A percentile compares a stretch with the other conserved stretches of the same genome.
These are phyloP conservation scores for Copidosoma aretas DNA, from an alignment of 2,888 invertebrate genomes.

Conservation along the genomic window DNA sequence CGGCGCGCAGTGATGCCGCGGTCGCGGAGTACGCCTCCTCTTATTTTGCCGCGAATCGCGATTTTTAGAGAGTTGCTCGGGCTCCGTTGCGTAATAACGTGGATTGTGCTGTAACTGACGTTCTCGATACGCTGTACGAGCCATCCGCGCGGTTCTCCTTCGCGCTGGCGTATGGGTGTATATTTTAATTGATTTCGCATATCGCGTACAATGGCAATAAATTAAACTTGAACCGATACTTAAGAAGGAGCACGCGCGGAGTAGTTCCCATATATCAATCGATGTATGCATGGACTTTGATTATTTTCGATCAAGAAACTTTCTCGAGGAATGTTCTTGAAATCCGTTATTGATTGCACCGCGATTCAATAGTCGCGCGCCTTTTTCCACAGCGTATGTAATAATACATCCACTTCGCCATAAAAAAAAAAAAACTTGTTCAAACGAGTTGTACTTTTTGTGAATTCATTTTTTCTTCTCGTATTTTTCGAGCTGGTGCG, in stretches of 20 bases:
- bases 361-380: too few species aligned
- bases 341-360: conserved; percentile 8
- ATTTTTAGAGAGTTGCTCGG: conserved; percentile 8
- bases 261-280: too few species aligned
- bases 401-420: too few species aligned
- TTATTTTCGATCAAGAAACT: conserved; percentile 14
- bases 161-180: conserved; percentile 1
- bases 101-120: neutral
- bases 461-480: neutral
- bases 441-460: too few species aligned
- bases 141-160: conserved; percentile 16
- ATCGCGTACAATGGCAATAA: conserved; percentile 31
- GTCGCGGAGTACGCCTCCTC: conserved; percentile 9
- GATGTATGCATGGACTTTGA: too few species aligned
- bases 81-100: conserved; percentile 24
- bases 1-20: conserved; percentile 4
- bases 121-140: too few species aligned
- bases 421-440: too few species aligned
- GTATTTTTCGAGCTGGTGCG: neutral
- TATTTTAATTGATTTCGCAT: conserved; percentile 38
- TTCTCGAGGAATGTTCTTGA: conserved; percentile 8
- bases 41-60: conserved; percentile 16
- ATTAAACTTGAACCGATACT: conserved; percentile 36
- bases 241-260: conserved; percentile 30
- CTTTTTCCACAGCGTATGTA: too few species aligned